A percentile compares a stretch with the other conserved stretches of the same genome.
Conservation (phyloP, 1,140 invertebrate species). For the Eupristina koningsbergeri region DNA sequence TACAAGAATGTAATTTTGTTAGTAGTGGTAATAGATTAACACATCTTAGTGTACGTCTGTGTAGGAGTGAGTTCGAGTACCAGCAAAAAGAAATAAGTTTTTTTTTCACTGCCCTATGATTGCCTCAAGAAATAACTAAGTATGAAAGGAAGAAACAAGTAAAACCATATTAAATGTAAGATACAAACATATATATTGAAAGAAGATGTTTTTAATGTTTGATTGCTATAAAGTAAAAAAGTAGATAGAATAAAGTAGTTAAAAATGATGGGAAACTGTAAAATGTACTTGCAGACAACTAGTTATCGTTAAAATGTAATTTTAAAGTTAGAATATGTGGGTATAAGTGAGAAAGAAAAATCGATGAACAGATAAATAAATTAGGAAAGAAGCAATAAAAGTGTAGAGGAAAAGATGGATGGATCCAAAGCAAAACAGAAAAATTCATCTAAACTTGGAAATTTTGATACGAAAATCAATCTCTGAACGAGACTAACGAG, state of each 20-base stretch:
- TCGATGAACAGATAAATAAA: neutral
- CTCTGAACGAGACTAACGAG: neutral
- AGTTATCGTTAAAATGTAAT: neutral
- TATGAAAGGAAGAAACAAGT: neutral
- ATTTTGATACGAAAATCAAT: neutral
- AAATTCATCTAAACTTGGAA: neutral
- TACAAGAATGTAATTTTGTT: constrained; percentile 15
- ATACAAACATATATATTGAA: neutral
- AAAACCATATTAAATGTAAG: neutral
- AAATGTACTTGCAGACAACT: constrained; percentile 10
- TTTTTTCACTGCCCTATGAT: neutral
- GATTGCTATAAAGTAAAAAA: neutral
- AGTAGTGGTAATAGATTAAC: constrained; percentile 19
- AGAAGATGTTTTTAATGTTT: neutral
- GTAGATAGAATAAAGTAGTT: neutral
- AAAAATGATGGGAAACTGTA: neutral
- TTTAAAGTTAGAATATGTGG: neutral
- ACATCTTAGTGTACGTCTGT: neutral
- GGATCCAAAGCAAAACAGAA: neutral
- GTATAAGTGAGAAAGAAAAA: neutral
- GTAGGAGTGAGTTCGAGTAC: neutral
- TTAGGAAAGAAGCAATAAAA: neutral
- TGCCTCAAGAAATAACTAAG: neutral
- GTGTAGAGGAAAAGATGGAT: neutral
- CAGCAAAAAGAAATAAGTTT: neutral